Conservation (phyloP, 2,113 vertebrate genomes). For the Tor tambroides region DNA sequence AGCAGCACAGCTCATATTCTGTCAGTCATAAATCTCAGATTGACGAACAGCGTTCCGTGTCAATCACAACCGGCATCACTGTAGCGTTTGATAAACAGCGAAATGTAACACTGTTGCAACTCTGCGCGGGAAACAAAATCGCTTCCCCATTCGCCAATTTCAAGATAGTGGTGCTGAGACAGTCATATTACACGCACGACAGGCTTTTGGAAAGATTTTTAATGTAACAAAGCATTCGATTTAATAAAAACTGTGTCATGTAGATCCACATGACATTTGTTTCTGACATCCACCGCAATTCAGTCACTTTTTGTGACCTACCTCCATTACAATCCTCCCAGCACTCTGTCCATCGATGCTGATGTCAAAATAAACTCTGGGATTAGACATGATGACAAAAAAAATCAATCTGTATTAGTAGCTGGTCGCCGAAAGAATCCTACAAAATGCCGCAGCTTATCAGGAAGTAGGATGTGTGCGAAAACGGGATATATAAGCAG, state of each 20-base stretch:
- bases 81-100: background rate
- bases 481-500: constrained; percentile 57
- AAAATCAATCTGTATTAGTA: background rate
- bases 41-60: background rate
- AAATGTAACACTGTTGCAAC: background rate
- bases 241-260: no score
- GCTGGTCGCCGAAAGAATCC: background rate
- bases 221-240: accelerated
- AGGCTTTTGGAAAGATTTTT: accelerated
- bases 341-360: constrained; percentile 49
- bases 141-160: background rate
- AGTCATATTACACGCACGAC: background rate
- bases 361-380: constrained; percentile 80
- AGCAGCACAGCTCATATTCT: background rate
- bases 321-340: constrained; percentile 81
- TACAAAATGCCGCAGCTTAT: constrained; percentile 44
- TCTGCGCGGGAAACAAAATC: background rate
- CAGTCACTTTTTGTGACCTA: constrained; percentile 47
- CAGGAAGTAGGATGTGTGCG: constrained; percentile 45
- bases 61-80: background rate
- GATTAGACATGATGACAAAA: constrained; percentile 71
- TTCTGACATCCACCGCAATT: no score
- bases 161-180: accelerated
- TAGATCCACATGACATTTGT: no score
- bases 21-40: background rate